Conservation (phyloP, 92 coral and sea anemone genomes). For the Galaxea fascicularis region DNA sequence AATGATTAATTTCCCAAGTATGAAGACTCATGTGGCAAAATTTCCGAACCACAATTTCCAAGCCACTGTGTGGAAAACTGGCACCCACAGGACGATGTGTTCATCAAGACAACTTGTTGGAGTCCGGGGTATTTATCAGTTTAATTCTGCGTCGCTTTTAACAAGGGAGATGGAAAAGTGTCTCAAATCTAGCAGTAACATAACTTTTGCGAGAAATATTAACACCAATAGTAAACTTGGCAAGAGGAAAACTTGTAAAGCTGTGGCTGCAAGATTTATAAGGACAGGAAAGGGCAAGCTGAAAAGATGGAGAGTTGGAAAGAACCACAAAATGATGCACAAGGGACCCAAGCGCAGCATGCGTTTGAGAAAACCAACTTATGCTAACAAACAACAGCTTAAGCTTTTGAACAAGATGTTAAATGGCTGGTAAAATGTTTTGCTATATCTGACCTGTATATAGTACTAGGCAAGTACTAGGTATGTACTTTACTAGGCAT, state of each 20-base stretch:
- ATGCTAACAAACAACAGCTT: constrained; percentile 83
- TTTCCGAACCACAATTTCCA: constrained; percentile 1
- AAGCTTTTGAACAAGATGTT: constrained; percentile 93
- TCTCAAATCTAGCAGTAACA: background rate
- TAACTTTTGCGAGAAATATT: constrained; percentile 21
- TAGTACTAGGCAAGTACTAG: too few species aligned
- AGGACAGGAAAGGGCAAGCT: constrained; percentile 94
- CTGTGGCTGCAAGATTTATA: constrained; percentile 90
- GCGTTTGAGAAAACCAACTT: constrained; percentile 84
- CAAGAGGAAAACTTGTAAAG: constrained; percentile 95
- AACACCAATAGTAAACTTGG: constrained; percentile 86
- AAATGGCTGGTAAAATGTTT: constrained; percentile 78
- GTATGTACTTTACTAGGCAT: too few species aligned
- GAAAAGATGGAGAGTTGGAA: constrained; percentile 92
- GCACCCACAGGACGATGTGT: background rate
- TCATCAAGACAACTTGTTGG: background rate
- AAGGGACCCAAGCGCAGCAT: constrained; percentile 87
- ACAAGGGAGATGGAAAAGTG: background rate
- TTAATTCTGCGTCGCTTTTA: background rate
- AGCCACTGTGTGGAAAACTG: background rate
- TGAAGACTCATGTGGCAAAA: background rate
- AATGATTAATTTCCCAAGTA: background rate
- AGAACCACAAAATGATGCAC: constrained; percentile 85
- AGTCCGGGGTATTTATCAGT: constrained; percentile 6
- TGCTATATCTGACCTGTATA: background rate